phyloP scores from a whole-genome alignment of 1,140 invertebrate genomes.

The Steinernema feltiae region DNA sequence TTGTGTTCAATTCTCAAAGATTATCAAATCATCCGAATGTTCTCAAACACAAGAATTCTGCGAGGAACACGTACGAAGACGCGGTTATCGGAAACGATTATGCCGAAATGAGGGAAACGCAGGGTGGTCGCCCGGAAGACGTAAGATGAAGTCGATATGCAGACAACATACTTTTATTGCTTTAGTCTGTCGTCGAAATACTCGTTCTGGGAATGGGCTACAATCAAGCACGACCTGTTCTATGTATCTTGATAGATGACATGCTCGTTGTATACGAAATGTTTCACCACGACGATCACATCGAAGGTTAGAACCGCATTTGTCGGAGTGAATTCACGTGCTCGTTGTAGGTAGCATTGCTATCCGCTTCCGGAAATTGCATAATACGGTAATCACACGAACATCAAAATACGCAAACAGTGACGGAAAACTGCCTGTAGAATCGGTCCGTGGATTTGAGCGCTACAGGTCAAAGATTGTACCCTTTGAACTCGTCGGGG shows the following conservation, averaged over 20 bases:
- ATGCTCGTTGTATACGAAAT: conserved; percentile 50
- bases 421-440: conserved; percentile 14
- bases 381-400: conserved; percentile 30
- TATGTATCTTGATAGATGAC: conserved; percentile 49
- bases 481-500: conserved; percentile 45
- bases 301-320: conserved; percentile 30
- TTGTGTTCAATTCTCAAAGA: conserved; percentile 42
- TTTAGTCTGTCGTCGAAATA: conserved; percentile 44
- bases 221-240: conserved; percentile 47
- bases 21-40: conserved; percentile 31
- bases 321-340: not conserved
- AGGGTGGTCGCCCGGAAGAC: conserved; percentile 5
- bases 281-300: conserved; percentile 43
- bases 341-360: conserved; percentile 32
- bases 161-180: conserved; percentile 18
- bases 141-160: conserved; percentile 22
- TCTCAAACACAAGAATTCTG: conserved; percentile 30
- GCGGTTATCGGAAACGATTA: conserved; percentile 22
- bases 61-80: conserved; percentile 38
- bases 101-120: conserved; percentile 17
- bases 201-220: conserved; percentile 45
- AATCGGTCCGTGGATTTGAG: not conserved
- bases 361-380: conserved; percentile 42
- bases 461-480: conserved; percentile 17
- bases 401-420: not conserved